Base-by-base conservation (phyloP, 2,113 vertebrate genomes). In the Lycaon pictus region DNA sequence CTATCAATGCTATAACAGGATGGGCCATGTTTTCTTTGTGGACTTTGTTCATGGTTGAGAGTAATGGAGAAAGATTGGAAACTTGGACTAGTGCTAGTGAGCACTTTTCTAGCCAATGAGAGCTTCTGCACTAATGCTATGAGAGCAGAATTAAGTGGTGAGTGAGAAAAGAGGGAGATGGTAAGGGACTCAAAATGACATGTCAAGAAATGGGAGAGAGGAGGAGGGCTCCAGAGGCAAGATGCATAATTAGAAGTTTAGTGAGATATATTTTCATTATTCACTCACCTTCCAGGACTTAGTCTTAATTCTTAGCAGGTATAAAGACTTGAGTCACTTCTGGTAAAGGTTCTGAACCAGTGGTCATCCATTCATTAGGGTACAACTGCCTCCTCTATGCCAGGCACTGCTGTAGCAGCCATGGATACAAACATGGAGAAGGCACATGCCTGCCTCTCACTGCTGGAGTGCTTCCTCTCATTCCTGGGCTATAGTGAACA, bases 101-200 rank as follows among this genome's bases (percentile, higher is more conserved):
- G 4, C 5, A 11, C 17, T 23, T 4, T 72, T 35, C 8, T 37
- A 7, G n/a, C 37, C 37, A 19, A 3, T 1, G 11, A 25, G 7
- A 58, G 20, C 43, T n/a, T 76, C 58, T 62, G 15, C 37, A 65
- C 2, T 0, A 10, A 4, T 20, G 0, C n/a, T 32, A 22, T 48
- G 20, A 55, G 32, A 17, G 23, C 29, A 16, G 27, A 8, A n/a
- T 17, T 0, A 20, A 20, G 7, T 19, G 17, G 23, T 19, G 62
- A 63, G 12, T 60, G 3, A 72, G 13, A 48, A 20, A 11, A 53
- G n/a, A 53, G 15, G 19, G 27, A 43, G 1, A 20, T 11, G 1
- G 4, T 55, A 27, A 11, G 0, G 35, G 43, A 69, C 16, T 53
- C 58, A 48, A 80, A 58, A 65, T 27, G 76, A 58, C 9, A 10